Evolutionary conservation across 2,113 vertebrate species (phyloP).

Genomic region (Jacana jacana): DNA sequence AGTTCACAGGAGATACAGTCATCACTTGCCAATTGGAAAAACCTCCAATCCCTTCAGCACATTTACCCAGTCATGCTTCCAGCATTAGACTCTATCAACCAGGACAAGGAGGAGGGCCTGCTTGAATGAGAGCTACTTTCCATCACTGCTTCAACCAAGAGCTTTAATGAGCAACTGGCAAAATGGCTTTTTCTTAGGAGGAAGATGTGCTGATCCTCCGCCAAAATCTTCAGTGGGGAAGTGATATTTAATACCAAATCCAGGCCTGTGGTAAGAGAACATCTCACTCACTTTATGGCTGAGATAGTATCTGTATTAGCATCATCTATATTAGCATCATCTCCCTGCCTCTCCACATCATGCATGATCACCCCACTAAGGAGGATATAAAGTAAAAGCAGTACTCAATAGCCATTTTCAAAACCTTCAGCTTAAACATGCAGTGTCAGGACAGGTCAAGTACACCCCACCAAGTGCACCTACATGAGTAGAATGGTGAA

Average conservation of each 20-base stretch:
- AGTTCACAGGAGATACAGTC: background rate
- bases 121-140: background rate
- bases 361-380: fast-evolving
- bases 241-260: background rate
- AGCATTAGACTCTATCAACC: background rate
- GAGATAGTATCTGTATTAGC: too few species aligned
- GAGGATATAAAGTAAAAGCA: background rate
- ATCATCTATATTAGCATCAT: background rate
- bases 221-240: background rate
- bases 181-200: background rate
- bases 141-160: background rate
- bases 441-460: background rate
- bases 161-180: background rate
- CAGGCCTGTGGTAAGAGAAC: background rate
- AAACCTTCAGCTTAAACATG: background rate
- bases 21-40: background rate
- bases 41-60: background rate
- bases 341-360: background rate
- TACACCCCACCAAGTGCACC: background rate
- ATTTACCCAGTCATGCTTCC: background rate
- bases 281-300: background rate
- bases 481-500: background rate
- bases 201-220: background rate
- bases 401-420: background rate
- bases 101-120: background rate